A percentile compares a stretch with the other conserved stretches of the same genome.
Conservation (phyloP, 2,797 vertebrate species). For the Nasua narica region DNA sequence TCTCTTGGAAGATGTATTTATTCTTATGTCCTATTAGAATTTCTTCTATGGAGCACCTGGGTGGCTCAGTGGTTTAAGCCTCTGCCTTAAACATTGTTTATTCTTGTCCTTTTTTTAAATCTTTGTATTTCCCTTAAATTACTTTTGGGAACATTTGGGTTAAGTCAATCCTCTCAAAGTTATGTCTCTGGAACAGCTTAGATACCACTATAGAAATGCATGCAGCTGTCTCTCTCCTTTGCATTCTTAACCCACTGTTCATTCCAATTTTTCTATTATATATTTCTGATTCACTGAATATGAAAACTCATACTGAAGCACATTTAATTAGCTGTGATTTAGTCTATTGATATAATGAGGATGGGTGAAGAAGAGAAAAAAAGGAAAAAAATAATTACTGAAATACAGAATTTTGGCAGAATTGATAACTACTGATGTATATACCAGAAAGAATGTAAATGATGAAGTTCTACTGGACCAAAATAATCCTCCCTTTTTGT, state of each 20-base stretch:
- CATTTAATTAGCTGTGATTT: slow-evolving; percentile 60
- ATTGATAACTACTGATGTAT: slow-evolving; percentile 2
- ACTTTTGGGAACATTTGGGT: neutral
- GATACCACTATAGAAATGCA: neutral
- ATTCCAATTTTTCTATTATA: slow-evolving; percentile 41
- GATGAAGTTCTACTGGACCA: slow-evolving; percentile 16
- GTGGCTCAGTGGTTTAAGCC: too few relatives aligned
- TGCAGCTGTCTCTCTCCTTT: slow-evolving; percentile 35
- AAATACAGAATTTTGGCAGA: slow-evolving; percentile 24
- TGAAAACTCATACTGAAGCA: slow-evolving; percentile 14
- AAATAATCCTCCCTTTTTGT: slow-evolving; percentile 40
- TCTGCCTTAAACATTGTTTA: neutral
- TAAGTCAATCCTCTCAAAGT: neutral
- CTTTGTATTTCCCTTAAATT: neutral
- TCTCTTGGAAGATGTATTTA: neutral
- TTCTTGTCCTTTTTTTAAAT: neutral
- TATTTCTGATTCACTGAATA: slow-evolving; percentile 51
- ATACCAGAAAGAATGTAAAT: neutral
- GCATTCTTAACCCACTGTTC: slow-evolving; percentile 13
- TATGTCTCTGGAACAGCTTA: neutral
- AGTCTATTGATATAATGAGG: slow-evolving; percentile 27
- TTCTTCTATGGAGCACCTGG: neutral
- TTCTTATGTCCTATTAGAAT: neutral
- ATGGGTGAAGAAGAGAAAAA: neutral
- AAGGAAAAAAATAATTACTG: slow-evolving; percentile 21